Evolutionary conservation across 2,797 vertebrate genomes (phyloP).

Genomic region (Choloepus didactylus): DNA sequence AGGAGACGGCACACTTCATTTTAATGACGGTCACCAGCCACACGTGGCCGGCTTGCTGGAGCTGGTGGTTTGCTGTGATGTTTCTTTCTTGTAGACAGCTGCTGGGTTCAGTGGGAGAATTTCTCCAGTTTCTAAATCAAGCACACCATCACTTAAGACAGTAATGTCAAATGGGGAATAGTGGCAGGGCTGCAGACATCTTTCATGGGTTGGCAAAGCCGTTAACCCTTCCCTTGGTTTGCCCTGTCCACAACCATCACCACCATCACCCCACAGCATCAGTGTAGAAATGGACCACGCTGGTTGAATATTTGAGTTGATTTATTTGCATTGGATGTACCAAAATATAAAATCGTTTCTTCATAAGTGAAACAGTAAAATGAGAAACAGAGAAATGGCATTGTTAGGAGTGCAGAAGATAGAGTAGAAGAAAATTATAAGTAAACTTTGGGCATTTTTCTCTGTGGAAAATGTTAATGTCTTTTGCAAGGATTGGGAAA

Average conservation of each 20-base stretch:
- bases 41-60: rapidly evolving
- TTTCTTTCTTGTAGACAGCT: not conserved
- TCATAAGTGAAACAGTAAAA: not conserved
- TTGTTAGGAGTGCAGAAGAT: rapidly evolving
- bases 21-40: not conserved
- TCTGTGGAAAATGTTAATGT: not conserved
- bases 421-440: not conserved
- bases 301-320: not conserved
- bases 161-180: not conserved
- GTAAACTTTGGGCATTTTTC: not conserved
- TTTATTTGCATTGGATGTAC: not conserved
- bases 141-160: rapidly evolving
- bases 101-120: not conserved
- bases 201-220: rapidly evolving
- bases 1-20: not conserved
- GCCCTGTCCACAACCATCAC: rapidly evolving
- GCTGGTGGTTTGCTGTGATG: rapidly evolving
- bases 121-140: not conserved
- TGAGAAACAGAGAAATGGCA: not conserved
- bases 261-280: rapidly evolving
- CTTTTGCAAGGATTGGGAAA: not conserved
- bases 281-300: rapidly evolving
- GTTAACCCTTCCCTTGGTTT: not conserved
- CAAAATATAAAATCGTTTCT: not conserved
- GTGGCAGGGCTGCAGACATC: rapidly evolving